Evolutionary conservation across 2,797 vertebrate species (phyloP), one percentile per base, ranked within the genome.

Genomic region (Tympanoctomys barrerae): DNA sequence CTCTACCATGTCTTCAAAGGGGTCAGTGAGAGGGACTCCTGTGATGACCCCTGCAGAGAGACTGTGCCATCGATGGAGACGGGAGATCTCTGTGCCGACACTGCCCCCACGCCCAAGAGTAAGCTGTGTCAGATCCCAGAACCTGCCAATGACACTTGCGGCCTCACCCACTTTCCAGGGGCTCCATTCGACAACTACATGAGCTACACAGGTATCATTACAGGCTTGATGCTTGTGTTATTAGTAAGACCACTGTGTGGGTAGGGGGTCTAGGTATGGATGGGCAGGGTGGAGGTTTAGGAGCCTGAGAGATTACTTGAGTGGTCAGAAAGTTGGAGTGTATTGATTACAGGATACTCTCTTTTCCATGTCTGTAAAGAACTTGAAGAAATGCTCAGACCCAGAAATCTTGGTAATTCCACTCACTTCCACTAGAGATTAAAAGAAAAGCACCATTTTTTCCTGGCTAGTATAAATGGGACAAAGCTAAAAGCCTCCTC

Each of bases 1-100:
- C 98, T 99, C 68, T 99, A 99, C 98, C 99, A 99, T 9, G 99
- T 99, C 89, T 99, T 99, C 87, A 99, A 99, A 97, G 99, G 99
- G 16, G 99, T 99, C 97, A 99, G 99, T 0, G 99, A 99, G 96
- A 98, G 99, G 64, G 99, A 99, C 89, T 99, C 99, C 39, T 99
- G 99, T 62, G 99, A 99, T 0, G 99, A 99, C 94, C 99, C 99
- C 28, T 99, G 99, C 96, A 98, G 99, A 98, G 99, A 99, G 97
- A 99, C 98, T 4, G 98, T 92, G 12, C 99, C 99, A 0, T 99
- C 99, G 7, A 99, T 99, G 99, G 99, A 99, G 96, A 99, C 99
- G 0, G 99, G 99, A 91, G 99, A 99, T 97, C 98, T 99, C 91
- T 99, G 99, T 94, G 99, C 99, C 0, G 99, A 99, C 98, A 99